Conservation (phyloP, 2,113 vertebrate genomes). For the Indicator maculatus region DNA sequence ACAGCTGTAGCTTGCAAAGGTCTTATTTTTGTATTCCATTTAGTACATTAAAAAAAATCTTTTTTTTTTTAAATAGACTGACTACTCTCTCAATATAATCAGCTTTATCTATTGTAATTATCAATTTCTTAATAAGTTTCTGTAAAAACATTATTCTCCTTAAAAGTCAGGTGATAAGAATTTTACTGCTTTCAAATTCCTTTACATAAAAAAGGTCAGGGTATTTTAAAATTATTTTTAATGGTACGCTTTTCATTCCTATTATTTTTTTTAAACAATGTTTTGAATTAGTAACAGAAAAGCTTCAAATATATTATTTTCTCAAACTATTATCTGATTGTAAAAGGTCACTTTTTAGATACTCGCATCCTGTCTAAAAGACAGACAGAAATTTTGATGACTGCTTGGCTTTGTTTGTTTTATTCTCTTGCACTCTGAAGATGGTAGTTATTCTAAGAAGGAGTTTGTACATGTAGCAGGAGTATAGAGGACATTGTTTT, state of each 20-base stretch:
- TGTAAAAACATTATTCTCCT: neutral
- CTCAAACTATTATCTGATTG: neutral
- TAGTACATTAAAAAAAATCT: neutral
- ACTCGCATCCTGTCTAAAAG: neutral
- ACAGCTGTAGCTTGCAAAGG: neutral
- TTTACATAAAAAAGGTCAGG: neutral
- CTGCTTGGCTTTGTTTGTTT: neutral
- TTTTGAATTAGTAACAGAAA: neutral
- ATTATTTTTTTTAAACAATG: neutral
- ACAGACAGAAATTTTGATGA: neutral
- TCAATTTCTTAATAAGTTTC: neutral
- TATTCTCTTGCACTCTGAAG: neutral
- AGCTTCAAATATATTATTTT: neutral
- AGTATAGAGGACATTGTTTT: neutral
- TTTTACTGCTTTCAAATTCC: neutral
- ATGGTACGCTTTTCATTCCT: neutral
- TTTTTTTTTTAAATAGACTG: neutral
- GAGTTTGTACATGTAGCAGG: neutral
- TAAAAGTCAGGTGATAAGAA: neutral
- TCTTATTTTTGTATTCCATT: neutral
- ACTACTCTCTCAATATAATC: no score
- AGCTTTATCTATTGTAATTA: neutral
- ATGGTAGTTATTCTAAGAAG: neutral
- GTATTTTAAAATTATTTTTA: neutral
- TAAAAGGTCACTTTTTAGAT: neutral